A percentile compares a stretch with the other conserved stretches of the same genome.
phyloP scores from a whole-genome alignment of 2,797 vertebrate species.

The Gobionotothen gibberifrons region DNA sequence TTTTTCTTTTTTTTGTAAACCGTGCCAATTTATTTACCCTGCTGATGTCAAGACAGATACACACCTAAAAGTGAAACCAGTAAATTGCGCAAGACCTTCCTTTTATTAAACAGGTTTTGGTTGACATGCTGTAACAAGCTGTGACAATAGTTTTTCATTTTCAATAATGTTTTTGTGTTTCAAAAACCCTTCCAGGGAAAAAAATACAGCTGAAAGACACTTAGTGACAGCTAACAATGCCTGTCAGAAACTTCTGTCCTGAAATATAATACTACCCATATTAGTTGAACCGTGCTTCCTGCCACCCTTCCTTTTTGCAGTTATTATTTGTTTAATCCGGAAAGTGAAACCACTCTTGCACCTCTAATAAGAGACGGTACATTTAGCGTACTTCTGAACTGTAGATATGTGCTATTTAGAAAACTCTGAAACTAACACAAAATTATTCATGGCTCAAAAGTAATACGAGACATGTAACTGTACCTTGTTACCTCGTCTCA shows the following conservation, averaged over 20 bases:
- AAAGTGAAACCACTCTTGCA: slow-evolving; percentile 35
- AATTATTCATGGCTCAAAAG: background rate
- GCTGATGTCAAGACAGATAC: background rate
- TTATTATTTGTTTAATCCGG: slow-evolving; percentile 21
- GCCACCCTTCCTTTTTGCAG: slow-evolving; percentile 35
- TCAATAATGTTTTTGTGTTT: background rate
- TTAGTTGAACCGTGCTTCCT: slow-evolving; percentile 22
- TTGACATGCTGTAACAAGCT: background rate
- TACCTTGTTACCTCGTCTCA: slow-evolving; percentile 19
- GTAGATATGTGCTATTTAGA: slow-evolving; percentile 1
- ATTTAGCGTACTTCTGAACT: slow-evolving; percentile 23
- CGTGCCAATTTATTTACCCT: background rate
- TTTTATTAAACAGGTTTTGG: background rate
- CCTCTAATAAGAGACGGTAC: slow-evolving; percentile 12
- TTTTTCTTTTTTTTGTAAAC: background rate
- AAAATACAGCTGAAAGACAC: background rate
- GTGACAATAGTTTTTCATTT: background rate
- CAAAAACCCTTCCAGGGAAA: background rate
- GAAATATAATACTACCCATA: slow-evolving; percentile 12
- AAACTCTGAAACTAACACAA: background rate
- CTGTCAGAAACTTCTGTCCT: background rate
- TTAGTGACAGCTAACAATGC: no score
- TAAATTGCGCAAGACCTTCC: background rate
- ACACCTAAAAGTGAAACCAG: background rate
- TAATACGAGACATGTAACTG: slow-evolving; percentile 16